phyloP scores from a whole-genome alignment of 2,113 vertebrate genomes.

The Solea solea region DNA sequence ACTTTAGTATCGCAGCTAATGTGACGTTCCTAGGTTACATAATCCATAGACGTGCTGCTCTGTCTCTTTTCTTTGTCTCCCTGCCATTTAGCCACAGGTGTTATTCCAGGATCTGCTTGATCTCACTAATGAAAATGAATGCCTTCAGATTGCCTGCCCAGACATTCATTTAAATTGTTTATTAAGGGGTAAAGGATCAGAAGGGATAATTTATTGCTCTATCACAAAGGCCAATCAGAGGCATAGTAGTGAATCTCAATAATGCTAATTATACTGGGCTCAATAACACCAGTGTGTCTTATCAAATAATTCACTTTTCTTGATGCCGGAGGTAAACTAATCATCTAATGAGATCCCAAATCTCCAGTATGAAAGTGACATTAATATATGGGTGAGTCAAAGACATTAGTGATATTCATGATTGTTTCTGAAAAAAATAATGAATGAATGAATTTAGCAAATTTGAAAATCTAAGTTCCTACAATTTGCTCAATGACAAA shows the following conservation, averaged over 20 bases:
- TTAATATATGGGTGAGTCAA: constrained; percentile 33
- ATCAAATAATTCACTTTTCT: constrained; percentile 46
- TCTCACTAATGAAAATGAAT: constrained; percentile 80
- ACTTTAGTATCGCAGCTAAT: no score
- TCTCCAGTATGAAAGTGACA: constrained; percentile 9
- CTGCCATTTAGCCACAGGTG: constrained; percentile 70
- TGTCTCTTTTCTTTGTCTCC: constrained; percentile 5
- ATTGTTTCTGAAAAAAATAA: not conserved
- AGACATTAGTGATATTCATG: constrained; percentile 22
- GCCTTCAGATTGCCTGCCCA: constrained; percentile 75
- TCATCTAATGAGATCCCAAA: constrained; percentile 13
- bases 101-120: constrained; percentile 65
- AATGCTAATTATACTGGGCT: constrained; percentile 66
- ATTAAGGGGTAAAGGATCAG: constrained; percentile 71
- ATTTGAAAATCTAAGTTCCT: no score
- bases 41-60: not conserved
- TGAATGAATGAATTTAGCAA: no score
- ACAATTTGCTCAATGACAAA: no score
- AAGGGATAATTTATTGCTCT: constrained; percentile 73
- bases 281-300: constrained; percentile 49
- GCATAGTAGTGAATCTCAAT: constrained; percentile 64
- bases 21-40: not conserved
- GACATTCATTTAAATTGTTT: constrained; percentile 80
- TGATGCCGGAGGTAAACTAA: constrained; percentile 44
- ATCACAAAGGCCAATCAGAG: constrained; percentile 72